Evolutionary conservation across 2,113 vertebrate species (phyloP), one percentile per base, ranked within the genome.

Genomic region (Atractosteus spatula): DNA sequence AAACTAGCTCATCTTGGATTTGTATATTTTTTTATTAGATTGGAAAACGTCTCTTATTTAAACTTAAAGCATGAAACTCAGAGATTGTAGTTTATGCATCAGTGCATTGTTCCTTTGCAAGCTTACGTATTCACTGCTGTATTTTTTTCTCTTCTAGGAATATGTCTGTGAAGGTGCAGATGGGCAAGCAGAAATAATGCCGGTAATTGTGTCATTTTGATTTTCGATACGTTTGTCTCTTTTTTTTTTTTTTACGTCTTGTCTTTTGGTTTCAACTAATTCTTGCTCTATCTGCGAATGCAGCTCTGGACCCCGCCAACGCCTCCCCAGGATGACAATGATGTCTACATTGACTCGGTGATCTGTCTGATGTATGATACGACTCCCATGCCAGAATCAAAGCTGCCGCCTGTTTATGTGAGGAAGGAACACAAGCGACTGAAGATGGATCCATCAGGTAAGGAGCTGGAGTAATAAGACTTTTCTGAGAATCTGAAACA

Each of bases 281-380:
- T 3, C 42, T 55, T 80, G 70, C 45, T 41, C 43, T 47, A 6
- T 41, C 29, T 57, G 13, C 74, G 69, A 82, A 3, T 75, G 63
- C 76, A 97, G 96, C 85, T 97, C 70, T 97, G 96, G 95, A 97
- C 96, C 64, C 96, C 96, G 7, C 96, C 95, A 4, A 97, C 96
- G 3, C 96, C 96, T 3, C 96, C 96, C 54, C 95, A 97, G 78
- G 96, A 97, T 71, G 95, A 97, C 81, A 96, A 96, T 7, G 95
- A 97, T 69, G 95, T 96, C 77, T 97, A 97, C 75, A 95, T 96
- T 2, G 95, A 97, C 81, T 95, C 95, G 3, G 95, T 96, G 43
- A 96, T 97, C 91, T 95, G 95, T 83, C 86, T 97, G 74, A 95
- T 96, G 94, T 97, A 97, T 68, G 96, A 97, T 82, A 88, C 89